Evolutionary conservation across 2,888 invertebrate genomes (phyloP).

Genomic region (Tenthredo notha): DNA sequence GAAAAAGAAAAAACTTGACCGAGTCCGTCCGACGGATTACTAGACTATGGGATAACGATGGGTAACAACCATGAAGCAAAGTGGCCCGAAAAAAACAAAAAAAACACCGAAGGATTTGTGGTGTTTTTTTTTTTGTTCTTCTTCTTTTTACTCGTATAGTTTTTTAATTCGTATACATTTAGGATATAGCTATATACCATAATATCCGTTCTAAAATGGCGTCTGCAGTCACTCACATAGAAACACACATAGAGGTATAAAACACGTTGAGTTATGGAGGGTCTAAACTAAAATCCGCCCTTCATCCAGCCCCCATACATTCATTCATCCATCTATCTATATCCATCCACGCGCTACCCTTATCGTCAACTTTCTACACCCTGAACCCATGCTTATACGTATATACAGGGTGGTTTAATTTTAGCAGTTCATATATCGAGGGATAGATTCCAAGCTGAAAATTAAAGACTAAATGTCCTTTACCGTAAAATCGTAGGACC

Average conservation of each 20-base stretch:
- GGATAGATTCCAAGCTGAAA: background rate
- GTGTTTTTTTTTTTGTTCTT: background rate
- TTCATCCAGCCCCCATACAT: constrained; percentile 17
- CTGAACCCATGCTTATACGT: background rate
- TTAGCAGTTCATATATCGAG: background rate
- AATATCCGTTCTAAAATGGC: constrained; percentile 15
- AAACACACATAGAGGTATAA: background rate
- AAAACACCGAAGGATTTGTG: background rate
- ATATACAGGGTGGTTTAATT: background rate
- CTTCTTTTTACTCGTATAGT: too few relatives aligned
- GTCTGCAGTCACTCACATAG: background rate
- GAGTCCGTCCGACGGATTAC: too few relatives aligned
- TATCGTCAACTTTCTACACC: background rate
- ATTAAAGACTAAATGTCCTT: too few relatives aligned
- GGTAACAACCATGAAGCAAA: too few relatives aligned
- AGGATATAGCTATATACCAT: too few relatives aligned
- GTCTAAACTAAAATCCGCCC: constrained; percentile 13
- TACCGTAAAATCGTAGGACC: too few relatives aligned
- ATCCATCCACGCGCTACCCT: background rate
- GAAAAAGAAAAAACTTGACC: too few relatives aligned
- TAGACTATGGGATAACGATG: too few relatives aligned
- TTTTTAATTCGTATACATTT: too few relatives aligned
- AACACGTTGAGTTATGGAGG: background rate
- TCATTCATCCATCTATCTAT: background rate
- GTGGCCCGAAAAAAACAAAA: background rate